These are phyloP conservation scores for Tachysurus fulvidraco DNA, from an alignment of 2,113 vertebrate species.

Conservation along the genomic window DNA sequence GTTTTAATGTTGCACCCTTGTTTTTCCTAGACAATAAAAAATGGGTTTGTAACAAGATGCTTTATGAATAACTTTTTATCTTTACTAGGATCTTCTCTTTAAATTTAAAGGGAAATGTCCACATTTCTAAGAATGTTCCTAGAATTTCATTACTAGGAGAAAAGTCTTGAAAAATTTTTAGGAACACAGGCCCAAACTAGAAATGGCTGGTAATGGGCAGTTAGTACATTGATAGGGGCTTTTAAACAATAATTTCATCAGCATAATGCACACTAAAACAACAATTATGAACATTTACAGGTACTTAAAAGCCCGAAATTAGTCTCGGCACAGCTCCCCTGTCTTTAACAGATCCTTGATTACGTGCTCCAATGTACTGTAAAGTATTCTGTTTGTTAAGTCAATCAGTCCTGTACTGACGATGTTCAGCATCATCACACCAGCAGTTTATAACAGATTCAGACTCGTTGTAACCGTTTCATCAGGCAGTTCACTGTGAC, in stretches of 20 bases:
- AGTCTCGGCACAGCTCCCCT: background rate
- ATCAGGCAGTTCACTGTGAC: background rate
- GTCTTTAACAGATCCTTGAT: background rate
- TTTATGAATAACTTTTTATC: too few species aligned
- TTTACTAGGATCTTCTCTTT: too few species aligned
- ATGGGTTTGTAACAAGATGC: too few species aligned
- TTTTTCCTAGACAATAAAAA: too few species aligned
- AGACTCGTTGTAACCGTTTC: background rate
- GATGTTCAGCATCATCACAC: background rate
- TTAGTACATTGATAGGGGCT: background rate
- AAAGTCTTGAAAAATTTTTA: too few species aligned
- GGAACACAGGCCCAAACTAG: too few species aligned
- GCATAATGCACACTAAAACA: background rate
- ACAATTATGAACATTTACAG: background rate
- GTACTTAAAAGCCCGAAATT: background rate
- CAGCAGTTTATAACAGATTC: background rate
- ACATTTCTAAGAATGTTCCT: too few species aligned
- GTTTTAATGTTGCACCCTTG: too few species aligned
- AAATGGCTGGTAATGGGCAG: background rate
- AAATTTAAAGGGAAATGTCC: too few species aligned
- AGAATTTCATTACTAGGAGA: too few species aligned
- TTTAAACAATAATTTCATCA: background rate
- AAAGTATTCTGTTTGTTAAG: too few species aligned
- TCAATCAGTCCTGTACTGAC: background rate
- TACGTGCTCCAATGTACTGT: too few species aligned